Base-by-base conservation (phyloP, 1,140 invertebrate genomes). In the Lepidotrigona ventralis region DNA sequence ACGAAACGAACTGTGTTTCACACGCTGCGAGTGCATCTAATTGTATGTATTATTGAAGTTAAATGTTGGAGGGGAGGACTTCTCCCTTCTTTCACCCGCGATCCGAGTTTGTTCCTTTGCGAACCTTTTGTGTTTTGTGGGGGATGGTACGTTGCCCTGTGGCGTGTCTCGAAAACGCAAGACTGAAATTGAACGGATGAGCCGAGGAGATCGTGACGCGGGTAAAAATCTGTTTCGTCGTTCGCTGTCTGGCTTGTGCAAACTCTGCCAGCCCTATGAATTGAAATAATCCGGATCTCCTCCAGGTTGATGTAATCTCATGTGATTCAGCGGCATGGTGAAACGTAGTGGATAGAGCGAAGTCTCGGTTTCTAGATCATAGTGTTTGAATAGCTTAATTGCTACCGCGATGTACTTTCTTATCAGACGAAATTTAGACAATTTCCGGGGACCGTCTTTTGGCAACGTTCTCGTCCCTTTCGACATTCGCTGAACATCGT, bases 11-110 rank as follows among this genome's bases (percentile, higher is more conserved):
- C 39, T 46, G 39, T 46, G 26, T 81, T 81, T 33, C 58, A 81
- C 29, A 46, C 15, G 39, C 39, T 46, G 39, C 29, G 79, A 73
- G 70, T 64, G 79, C 69, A n/a, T 73, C 39, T 80, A 80, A 80
- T 80, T 64, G 69, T 33, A 33, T 19, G 56, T 64, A 17, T 63
- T 53, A 64, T 80, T 26, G n/a, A 78, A 64, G 23, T 64, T 66
- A 29, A 66, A 23, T 8, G 26, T n/a, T 21, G 26, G 21, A 33
- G n/a, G 39, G 23, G 15, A 14, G 14, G 21, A 2, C 2, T 70
- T n/a, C 23, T 46, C 14, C 69, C 39, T 46, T 46, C 17, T 46
- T 46, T 33, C 26, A 2, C 17, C 5, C 63, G 14, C 17, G 64
- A 66, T 19, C 11, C 64, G 29, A 66, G 23, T 70, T 26, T 14